Evolutionary conservation across 1,140 invertebrate species (phyloP), one percentile per base, ranked within the genome.

Genomic region (Cotesia glomerata): DNA sequence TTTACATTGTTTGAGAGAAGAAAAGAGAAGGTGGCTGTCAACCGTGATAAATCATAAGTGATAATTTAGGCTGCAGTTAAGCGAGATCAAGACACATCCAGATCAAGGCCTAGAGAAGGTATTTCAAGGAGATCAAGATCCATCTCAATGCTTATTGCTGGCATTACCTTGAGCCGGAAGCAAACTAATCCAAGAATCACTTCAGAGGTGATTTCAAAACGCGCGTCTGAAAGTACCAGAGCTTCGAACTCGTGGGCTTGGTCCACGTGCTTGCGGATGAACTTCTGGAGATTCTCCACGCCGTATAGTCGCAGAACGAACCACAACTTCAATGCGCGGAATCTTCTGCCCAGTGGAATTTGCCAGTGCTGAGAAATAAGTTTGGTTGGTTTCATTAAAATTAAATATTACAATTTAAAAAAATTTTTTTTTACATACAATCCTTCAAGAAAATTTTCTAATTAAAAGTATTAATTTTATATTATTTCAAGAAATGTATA

Each of bases 311-410:
- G 89, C 69, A 99, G 82, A 0, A 99, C 97, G 81, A 99, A 99
- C 98, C 98, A 99, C 4, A 99, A 84, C 84, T 99, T 99, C 9
- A 99, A 86, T 0, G 98, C 92, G 69, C 98, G 90, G 85, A 99
- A 99, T 77, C 98, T 90, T 72, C 98, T 89, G 0, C 98, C 98
- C 3, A 99, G 87, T 4, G 97, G 97, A 75, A 99, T 98, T 89
- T 99, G 97, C 96, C 97, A 98, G 81, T 99, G 97, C 88, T 95
- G 36, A 58, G 63, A 65, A 61, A 18, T 54, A 66, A 18, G 87
- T 86, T 62, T 90, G 89, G 77, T 89, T 58, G 18, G 61, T 66
- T 69, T 49, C 1, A 51, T 74, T 13, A 63, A n/a, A 14, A 59
- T 16, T 54, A 54, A 58, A 36, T 52, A 11, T 51, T 34, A 32